A percentile compares a stretch with the other conserved stretches of the same genome.
phyloP scores from a whole-genome alignment of 2,888 invertebrate genomes.

The Pseudococcus viburni region DNA sequence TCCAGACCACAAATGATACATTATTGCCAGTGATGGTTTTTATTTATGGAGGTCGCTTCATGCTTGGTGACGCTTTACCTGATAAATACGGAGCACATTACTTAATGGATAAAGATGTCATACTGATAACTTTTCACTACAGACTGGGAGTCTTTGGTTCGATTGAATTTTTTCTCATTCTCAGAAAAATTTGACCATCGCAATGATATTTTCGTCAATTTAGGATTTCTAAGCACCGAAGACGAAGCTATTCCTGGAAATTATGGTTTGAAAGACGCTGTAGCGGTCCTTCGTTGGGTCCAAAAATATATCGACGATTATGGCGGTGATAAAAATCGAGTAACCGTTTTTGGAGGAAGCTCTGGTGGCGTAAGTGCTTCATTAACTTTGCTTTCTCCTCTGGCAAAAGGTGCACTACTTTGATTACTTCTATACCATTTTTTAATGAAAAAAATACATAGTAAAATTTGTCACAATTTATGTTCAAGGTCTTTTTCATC shows the following conservation, averaged over 20 bases:
- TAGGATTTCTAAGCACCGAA: slow-evolving; percentile 67
- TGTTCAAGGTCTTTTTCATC: slow-evolving; percentile 73
- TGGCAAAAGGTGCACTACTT: slow-evolving; percentile 68
- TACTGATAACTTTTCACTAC: slow-evolving; percentile 71
- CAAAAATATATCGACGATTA: slow-evolving; percentile 65
- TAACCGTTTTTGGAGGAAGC: slow-evolving; percentile 68
- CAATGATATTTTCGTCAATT: no score
- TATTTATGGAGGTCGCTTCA: slow-evolving; percentile 74
- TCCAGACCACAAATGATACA: background rate
- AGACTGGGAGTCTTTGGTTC: slow-evolving; percentile 71
- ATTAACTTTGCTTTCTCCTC: slow-evolving; percentile 67
- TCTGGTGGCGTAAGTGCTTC: slow-evolving; percentile 65
- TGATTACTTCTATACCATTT: no score
- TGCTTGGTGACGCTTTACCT: slow-evolving; percentile 75
- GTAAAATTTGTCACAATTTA: no score
- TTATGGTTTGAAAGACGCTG: slow-evolving; percentile 67
- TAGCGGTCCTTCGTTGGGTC: slow-evolving; percentile 66
- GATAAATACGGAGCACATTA: slow-evolving; percentile 74
- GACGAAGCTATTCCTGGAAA: slow-evolving; percentile 67
- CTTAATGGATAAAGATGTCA: slow-evolving; percentile 76
- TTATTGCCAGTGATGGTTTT: slow-evolving; percentile 71
- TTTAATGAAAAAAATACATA: no score
- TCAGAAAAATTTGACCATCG: no score
- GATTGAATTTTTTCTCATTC: no score
- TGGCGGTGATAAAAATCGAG: slow-evolving; percentile 66